Evolutionary conservation across 2,888 invertebrate genomes (phyloP).

Genomic region (Aradus depressus): DNA sequence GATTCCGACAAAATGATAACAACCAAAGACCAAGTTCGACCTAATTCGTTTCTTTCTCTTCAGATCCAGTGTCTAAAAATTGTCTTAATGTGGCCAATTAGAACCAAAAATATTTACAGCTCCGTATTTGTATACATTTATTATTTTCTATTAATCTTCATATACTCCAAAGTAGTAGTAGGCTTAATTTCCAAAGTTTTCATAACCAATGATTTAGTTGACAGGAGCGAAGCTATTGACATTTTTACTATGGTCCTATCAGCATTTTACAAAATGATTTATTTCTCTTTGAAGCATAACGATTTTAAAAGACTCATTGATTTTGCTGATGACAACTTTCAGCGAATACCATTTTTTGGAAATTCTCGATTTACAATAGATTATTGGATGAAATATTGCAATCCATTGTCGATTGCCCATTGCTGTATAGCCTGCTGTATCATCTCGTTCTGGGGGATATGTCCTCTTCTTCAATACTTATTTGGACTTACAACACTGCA

Average conservation of each 20-base stretch:
- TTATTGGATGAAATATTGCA: background rate
- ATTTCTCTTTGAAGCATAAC: constrained; percentile 15
- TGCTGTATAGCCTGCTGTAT: constrained; percentile 6
- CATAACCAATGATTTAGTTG: constrained; percentile 18
- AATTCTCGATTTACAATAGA: background rate
- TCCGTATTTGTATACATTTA: too few relatives aligned
- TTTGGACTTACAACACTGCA: constrained; percentile 4
- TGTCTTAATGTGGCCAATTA: constrained; percentile 2
- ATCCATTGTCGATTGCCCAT: background rate
- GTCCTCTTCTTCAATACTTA: constrained; percentile 12
- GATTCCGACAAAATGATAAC: too few relatives aligned
- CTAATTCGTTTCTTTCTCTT: too few relatives aligned
- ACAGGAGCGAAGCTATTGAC: constrained; percentile 22
- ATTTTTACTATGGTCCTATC: constrained; percentile 20
- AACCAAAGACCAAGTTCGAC: too few relatives aligned
- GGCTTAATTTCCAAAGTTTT: constrained; percentile 13
- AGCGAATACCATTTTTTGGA: background rate
- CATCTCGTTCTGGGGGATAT: constrained; percentile 16
- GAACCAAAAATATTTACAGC: too few relatives aligned
- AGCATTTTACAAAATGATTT: constrained; percentile 17
- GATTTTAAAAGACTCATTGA: constrained; percentile 4
- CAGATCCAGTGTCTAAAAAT: background rate
- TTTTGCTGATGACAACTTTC: background rate
- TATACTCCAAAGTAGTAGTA: background rate
- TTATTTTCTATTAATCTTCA: too few relatives aligned